Evolutionary conservation across 2,888 invertebrate species (phyloP).

Genomic region (Tetropium fuscum): DNA sequence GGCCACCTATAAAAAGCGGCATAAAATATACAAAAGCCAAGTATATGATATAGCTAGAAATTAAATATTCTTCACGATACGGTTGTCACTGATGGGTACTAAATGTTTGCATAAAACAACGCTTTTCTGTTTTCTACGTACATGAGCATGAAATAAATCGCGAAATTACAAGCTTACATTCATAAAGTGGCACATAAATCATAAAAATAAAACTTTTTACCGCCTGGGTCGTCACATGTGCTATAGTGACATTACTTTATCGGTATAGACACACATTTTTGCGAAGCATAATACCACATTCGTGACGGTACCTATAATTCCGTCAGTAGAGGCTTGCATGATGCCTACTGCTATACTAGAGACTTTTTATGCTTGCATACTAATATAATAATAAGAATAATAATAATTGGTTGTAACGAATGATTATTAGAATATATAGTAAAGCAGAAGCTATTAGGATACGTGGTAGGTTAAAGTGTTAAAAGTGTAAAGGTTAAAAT

Average conservation of each 20-base stretch:
- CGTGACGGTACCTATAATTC: conserved; percentile 13
- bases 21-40: neutral
- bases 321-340: conserved; percentile 1
- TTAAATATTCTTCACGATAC: neutral
- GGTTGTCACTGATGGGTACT: conserved; percentile 3
- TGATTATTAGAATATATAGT: no score
- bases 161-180: conserved; percentile 16
- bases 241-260: conserved; percentile 18
- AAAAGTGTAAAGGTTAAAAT: no score
- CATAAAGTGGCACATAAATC: conserved; percentile 15
- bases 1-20: neutral
- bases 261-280: conserved; percentile 7
- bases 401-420: no score
- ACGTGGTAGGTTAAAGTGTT: no score
- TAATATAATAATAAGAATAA: neutral
- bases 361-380: conserved; percentile 5
- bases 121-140: conserved; percentile 2
- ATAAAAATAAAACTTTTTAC: conserved; percentile 16
- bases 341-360: conserved; percentile 12
- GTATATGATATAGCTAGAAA: neutral
- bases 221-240: neutral
- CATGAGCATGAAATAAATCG: conserved; percentile 11
- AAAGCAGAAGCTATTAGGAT: no score
- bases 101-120: neutral
- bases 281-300: conserved; percentile 4